Evolutionary conservation across 2,888 invertebrate genomes (phyloP).

Genomic region (Anodontia alba): DNA sequence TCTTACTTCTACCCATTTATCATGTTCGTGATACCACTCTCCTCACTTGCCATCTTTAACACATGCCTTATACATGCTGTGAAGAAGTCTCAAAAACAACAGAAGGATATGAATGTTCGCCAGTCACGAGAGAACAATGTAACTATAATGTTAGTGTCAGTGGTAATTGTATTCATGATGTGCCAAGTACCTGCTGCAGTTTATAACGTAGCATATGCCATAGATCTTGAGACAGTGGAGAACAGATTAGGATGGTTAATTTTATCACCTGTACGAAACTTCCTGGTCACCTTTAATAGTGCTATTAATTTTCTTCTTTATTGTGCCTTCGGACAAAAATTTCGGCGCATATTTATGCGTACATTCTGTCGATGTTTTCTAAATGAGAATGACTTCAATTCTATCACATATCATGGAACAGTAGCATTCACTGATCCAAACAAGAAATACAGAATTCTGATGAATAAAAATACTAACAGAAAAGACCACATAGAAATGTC

Average conservation of each 20-base stretch:
- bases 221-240: slow-evolving; percentile 87
- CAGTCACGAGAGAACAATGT: slow-evolving; percentile 97
- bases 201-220: slow-evolving; percentile 89
- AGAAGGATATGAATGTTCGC: slow-evolving; percentile 94
- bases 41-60: slow-evolving; percentile 94
- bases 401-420: slow-evolving; percentile 71
- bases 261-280: slow-evolving; percentile 87
- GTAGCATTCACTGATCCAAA: slow-evolving; percentile 56
- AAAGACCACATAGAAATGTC: slow-evolving; percentile 63
- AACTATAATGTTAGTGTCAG: slow-evolving; percentile 97
- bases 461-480: slow-evolving; percentile 48
- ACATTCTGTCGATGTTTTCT: slow-evolving; percentile 78
- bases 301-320: slow-evolving; percentile 99
- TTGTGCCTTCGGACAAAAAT: slow-evolving; percentile 98
- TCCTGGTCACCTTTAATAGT: slow-evolving; percentile 98
- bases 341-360: slow-evolving; percentile 86
- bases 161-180: slow-evolving; percentile 96
- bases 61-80: slow-evolving; percentile 93
- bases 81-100: slow-evolving; percentile 94
- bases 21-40: slow-evolving; percentile 97
- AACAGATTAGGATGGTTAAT: slow-evolving; percentile 87
- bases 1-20: slow-evolving; percentile 97
- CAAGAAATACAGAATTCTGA: slow-evolving; percentile 66
- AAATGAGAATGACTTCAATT: slow-evolving; percentile 71
- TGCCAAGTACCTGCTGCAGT: slow-evolving; percentile 90